These are phyloP conservation scores for Ornithoptera alexandrae DNA, from an alignment of 2,888 invertebrate genomes.

Conservation along the genomic window DNA sequence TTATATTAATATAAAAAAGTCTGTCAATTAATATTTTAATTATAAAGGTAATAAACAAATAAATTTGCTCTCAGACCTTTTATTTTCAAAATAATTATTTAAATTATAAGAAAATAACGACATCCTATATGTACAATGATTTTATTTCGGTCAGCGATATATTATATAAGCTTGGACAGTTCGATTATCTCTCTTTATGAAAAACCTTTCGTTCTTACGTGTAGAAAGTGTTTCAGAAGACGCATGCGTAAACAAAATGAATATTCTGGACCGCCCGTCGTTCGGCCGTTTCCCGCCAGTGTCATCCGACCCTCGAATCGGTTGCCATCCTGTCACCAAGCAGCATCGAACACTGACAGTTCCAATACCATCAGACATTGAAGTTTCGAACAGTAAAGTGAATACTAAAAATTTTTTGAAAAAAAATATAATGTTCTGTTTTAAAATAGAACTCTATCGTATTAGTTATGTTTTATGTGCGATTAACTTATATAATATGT, in stretches of 20 bases:
- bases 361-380: slow-evolving; percentile 34
- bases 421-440: slow-evolving; percentile 45
- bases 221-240: slow-evolving; percentile 33
- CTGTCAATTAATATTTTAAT: too few relatives aligned
- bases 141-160: not conserved
- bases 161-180: not conserved
- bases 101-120: not conserved
- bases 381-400: slow-evolving; percentile 33
- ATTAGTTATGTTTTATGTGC: slow-evolving; percentile 32
- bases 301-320: slow-evolving; percentile 44
- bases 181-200: slow-evolving; percentile 2
- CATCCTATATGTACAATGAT: not conserved
- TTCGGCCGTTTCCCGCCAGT: slow-evolving; percentile 60
- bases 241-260: slow-evolving; percentile 59
- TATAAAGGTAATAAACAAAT: not conserved
- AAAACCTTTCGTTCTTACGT: slow-evolving; percentile 34
- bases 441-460: slow-evolving; percentile 46
- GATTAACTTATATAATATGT: slow-evolving; percentile 51
- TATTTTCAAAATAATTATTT: too few relatives aligned
- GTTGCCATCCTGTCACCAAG: slow-evolving; percentile 37
- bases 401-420: slow-evolving; percentile 29
- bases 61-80: too few relatives aligned
- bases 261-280: slow-evolving; percentile 40
- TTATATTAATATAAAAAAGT: too few relatives aligned
- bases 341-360: slow-evolving; percentile 17